These are phyloP conservation scores for Craseonycteris thonglongyai DNA, from an alignment of 2,113 vertebrate genomes.

Conservation along the genomic window DNA sequence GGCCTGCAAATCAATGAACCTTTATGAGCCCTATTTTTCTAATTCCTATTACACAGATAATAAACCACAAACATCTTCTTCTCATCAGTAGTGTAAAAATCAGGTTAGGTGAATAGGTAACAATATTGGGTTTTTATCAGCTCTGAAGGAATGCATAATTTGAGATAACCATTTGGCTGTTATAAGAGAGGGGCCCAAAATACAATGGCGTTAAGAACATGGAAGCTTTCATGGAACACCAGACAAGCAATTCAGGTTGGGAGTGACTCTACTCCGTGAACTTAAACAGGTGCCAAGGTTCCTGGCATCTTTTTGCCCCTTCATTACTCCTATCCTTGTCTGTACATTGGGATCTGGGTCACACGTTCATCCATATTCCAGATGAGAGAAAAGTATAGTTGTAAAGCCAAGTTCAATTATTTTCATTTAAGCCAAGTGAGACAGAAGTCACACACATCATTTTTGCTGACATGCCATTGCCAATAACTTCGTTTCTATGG, in stretches of 20 bases:
- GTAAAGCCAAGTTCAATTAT: background rate
- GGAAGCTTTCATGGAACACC: background rate
- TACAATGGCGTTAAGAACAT: background rate
- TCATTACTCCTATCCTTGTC: background rate
- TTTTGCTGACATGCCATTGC: background rate
- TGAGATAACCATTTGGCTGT: background rate
- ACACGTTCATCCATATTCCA: background rate
- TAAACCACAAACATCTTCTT: background rate
- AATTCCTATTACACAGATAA: background rate
- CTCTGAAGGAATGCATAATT: background rate
- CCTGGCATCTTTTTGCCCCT: background rate
- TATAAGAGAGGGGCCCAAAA: background rate
- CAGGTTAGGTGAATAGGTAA: background rate
- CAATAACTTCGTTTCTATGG: background rate
- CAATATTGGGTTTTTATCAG: background rate
- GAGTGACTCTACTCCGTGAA: background rate
- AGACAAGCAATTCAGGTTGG: background rate
- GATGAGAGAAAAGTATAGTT: background rate
- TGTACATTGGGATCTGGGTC: background rate
- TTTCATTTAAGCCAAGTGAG: background rate
- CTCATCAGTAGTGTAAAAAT: background rate
- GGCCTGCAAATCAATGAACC: background rate
- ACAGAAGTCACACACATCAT: background rate
- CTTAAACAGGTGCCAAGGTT: rapidly evolving
- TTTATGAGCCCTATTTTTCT: background rate